phyloP scores from a whole-genome alignment of 2,113 vertebrate genomes.

The Nesogale talazaci region DNA sequence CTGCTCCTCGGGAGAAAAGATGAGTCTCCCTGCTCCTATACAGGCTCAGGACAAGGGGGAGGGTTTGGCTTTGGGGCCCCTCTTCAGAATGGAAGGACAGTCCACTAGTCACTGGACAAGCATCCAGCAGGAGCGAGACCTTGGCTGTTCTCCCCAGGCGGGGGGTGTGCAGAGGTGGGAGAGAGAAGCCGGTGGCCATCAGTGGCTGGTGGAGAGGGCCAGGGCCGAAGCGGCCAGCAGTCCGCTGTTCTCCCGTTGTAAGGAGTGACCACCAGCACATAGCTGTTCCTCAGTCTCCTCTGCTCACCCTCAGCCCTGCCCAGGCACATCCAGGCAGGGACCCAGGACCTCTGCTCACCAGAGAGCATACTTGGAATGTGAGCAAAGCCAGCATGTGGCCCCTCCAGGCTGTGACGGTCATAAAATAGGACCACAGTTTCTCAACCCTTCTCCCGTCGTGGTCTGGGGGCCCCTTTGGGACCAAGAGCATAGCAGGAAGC shows the following conservation, averaged over 20 bases:
- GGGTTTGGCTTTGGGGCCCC: no score
- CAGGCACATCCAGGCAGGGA: background rate
- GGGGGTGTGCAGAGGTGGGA: background rate
- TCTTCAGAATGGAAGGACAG: background rate
- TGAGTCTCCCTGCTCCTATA: no score
- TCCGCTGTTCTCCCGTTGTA: background rate
- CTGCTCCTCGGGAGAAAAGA: no score
- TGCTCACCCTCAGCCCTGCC: background rate
- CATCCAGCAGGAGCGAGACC: background rate
- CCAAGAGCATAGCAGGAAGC: background rate
- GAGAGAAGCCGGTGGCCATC: background rate
- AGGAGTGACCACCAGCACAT: background rate
- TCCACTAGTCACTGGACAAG: background rate
- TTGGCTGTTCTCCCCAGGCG: background rate
- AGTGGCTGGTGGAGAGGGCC: background rate
- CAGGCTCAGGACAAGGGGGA: no score
- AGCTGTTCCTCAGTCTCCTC: background rate
- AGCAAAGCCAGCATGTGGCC: background rate
- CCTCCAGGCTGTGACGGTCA: background rate
- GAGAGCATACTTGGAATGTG: background rate
- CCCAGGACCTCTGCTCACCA: background rate
- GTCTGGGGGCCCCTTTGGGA: background rate
- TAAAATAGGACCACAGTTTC: slow-evolving; percentile 1
- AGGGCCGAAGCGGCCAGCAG: background rate
- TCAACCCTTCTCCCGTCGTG: background rate